phyloP scores from a whole-genome alignment of 2,797 vertebrate genomes.

The Danio albolineatus region DNA sequence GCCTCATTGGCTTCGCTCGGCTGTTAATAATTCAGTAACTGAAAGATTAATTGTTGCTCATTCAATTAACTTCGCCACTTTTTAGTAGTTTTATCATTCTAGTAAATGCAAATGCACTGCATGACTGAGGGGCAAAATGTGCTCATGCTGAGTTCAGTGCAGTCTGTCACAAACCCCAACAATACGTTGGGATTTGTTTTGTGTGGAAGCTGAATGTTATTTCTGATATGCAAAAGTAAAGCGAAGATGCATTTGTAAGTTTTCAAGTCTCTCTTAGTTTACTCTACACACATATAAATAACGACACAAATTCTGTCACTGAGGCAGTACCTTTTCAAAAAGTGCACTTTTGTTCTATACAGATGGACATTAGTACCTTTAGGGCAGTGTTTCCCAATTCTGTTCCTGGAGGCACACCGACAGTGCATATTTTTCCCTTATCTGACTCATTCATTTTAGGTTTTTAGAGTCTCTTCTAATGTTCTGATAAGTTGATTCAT shows the following conservation, averaged over 20 bases:
- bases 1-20: conserved; percentile 61
- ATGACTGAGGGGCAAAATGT: conserved; percentile 37
- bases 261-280: background rate
- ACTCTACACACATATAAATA: too few relatives aligned
- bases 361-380: too few relatives aligned
- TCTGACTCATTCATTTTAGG: too few relatives aligned
- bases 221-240: background rate
- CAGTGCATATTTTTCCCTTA: too few relatives aligned
- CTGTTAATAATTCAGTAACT: conserved; percentile 68
- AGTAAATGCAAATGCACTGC: conserved; percentile 50
- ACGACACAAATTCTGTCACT: too few relatives aligned
- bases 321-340: too few relatives aligned
- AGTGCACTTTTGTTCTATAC: too few relatives aligned
- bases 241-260: conserved; percentile 39
- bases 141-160: conserved; percentile 34
- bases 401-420: too few relatives aligned
- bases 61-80: conserved; percentile 60
- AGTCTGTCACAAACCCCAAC: conserved; percentile 54
- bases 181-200: conserved; percentile 24
- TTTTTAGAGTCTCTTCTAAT: too few relatives aligned
- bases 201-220: background rate
- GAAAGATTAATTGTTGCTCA: conserved; percentile 64
- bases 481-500: too few relatives aligned
- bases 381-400: too few relatives aligned
- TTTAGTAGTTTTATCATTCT: conserved; percentile 58